Conservation (phyloP, 1,140 invertebrate species). For the Saccostrea glomerata region DNA sequence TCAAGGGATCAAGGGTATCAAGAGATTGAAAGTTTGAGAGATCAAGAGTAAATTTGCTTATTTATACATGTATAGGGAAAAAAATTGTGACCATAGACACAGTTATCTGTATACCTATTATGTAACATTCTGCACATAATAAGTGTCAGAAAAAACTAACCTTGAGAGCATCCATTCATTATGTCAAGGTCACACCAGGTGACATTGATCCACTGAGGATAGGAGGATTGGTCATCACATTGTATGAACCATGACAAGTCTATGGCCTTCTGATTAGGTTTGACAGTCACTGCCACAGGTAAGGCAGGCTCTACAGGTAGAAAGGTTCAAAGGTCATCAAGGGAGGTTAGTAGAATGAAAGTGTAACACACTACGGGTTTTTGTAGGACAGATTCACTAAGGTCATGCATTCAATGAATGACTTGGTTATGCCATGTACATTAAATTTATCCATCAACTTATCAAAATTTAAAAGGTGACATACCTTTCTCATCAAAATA, state of each 20-base stretch:
- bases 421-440: no score
- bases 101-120: no score
- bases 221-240: not conserved
- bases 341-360: no score
- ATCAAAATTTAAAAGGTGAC: not conserved
- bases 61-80: no score
- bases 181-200: conserved; percentile 7
- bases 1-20: no score
- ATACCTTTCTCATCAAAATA: not conserved
- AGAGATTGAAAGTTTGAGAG: no score
- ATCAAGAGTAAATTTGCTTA: no score
- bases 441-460: not conserved
- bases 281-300: not conserved
- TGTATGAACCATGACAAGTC: not conserved
- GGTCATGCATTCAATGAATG: no score
- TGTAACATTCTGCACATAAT: no score
- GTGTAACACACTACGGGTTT: no score
- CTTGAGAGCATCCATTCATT: not conserved
- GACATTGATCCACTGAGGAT: conserved; percentile 13
- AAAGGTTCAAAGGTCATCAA: not conserved
- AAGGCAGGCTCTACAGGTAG: not conserved
- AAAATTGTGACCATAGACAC: no score
- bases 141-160: not conserved
- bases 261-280: not conserved
- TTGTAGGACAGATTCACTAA: no score